A percentile compares a stretch with the other conserved stretches of the same genome.
These are phyloP conservation scores for Ophiothrix spiculata DNA, from an alignment of 35 echinoderm and acorn worm species.

Conservation along the genomic window DNA sequence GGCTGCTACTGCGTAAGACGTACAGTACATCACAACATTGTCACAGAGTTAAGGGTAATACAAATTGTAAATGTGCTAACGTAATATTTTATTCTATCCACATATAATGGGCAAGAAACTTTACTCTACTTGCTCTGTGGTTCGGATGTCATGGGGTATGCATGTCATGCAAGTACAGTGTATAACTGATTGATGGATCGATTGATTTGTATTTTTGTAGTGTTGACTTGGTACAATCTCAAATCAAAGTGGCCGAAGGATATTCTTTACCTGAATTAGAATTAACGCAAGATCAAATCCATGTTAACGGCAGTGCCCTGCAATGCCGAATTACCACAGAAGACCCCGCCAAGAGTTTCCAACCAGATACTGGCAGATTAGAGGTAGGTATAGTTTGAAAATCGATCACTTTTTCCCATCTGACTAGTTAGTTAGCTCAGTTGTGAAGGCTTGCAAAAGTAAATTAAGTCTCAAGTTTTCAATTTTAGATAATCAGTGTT, in stretches of 20 bases:
- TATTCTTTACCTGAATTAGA: constrained; percentile 63
- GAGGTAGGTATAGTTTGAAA: constrained; percentile 72
- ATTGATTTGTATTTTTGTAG: constrained; percentile 29
- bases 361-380: constrained; percentile 95
- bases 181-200: too few relatives aligned
- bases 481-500: too few relatives aligned
- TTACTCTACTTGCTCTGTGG: too few relatives aligned
- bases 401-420: too few relatives aligned
- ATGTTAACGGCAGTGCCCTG: constrained; percentile 87
- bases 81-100: too few relatives aligned
- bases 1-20: not conserved
- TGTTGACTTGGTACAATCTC: constrained; percentile 94
- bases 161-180: too few relatives aligned
- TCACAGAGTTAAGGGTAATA: not conserved
- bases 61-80: too few relatives aligned
- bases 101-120: too few relatives aligned
- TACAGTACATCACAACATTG: not conserved
- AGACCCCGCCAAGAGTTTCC: constrained; percentile 94
- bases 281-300: constrained; percentile 75
- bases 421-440: too few relatives aligned
- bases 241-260: constrained; percentile 92
- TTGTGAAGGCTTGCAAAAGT: too few relatives aligned
- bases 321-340: constrained; percentile 98
- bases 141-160: too few relatives aligned
- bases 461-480: too few relatives aligned